phyloP scores from a whole-genome alignment of 1,140 invertebrate genomes.

The Zaprionus camerounensis region DNA sequence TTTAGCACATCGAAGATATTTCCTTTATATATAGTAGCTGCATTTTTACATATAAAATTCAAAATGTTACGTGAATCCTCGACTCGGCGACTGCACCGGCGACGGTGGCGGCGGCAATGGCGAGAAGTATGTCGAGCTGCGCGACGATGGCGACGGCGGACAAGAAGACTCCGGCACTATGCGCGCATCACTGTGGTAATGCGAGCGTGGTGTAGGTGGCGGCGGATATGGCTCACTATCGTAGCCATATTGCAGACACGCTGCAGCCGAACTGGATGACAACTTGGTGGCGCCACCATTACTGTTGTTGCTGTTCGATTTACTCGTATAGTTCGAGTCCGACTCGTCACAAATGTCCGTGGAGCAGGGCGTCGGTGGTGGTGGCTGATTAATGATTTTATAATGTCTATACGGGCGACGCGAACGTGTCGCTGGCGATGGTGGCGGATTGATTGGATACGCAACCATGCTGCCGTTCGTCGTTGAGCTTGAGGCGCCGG shows the following conservation, averaged over 20 bases:
- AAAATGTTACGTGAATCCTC: conserved; percentile 83
- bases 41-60: conserved; percentile 75
- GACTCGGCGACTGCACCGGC: conserved; percentile 87
- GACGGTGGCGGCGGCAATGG: conserved; percentile 90
- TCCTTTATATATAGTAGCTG: conserved; percentile 6
- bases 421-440: conserved; percentile 93
- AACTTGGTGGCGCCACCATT: conserved; percentile 73
- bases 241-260: conserved; percentile 85
- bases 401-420: conserved; percentile 91
- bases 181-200: conserved; percentile 88
- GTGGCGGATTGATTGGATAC: conserved; percentile 91
- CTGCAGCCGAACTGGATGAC: conserved; percentile 74
- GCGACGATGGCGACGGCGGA: conserved; percentile 91
- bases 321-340: conserved; percentile 88
- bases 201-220: conserved; percentile 92
- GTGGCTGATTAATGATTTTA: conserved; percentile 92
- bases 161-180: conserved; percentile 86
- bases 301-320: conserved; percentile 83
- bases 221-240: conserved; percentile 91
- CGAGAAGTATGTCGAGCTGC: conserved; percentile 90
- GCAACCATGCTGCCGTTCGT: conserved; percentile 86
- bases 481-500: conserved; percentile 91
- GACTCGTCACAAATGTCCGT: conserved; percentile 97
- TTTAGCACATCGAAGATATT: conserved; percentile 12
- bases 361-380: conserved; percentile 96